Evolutionary conservation across 2,113 vertebrate species (phyloP).

Genomic region (Passer montanus): DNA sequence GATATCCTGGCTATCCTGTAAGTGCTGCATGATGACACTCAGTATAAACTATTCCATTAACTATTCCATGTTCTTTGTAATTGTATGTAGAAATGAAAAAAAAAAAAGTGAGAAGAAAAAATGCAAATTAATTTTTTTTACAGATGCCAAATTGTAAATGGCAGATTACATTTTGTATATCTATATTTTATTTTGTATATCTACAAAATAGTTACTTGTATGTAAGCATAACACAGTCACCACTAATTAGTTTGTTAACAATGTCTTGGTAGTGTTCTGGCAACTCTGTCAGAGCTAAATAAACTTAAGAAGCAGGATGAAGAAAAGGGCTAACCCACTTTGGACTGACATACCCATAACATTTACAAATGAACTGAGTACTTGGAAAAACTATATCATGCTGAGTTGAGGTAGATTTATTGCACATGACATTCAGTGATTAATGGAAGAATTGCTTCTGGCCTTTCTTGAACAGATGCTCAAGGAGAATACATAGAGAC

Average conservation of each 20-base stretch:
- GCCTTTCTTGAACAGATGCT: conserved; percentile 4
- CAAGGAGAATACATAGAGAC: neutral
- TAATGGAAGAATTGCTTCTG: conserved; percentile 14
- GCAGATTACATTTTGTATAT: neutral
- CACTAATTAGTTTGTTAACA: neutral
- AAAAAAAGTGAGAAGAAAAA: fast-evolving
- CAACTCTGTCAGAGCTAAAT: neutral
- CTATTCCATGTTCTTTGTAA: neutral
- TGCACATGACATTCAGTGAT: conserved; percentile 44
- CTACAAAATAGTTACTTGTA: neutral
- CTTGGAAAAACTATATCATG: conserved; percentile 33
- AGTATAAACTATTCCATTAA: neutral
- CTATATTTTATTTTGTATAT: neutral
- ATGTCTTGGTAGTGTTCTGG: neutral
- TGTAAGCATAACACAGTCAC: neutral
- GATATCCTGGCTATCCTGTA: neutral
- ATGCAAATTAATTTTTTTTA: neutral
- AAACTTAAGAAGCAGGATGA: neutral
- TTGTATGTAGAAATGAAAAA: neutral
- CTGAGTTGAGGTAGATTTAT: conserved; percentile 50
- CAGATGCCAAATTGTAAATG: neutral
- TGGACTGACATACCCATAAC: neutral
- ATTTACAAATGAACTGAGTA: conserved; percentile 40
- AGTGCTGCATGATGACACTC: neutral
- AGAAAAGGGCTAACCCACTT: neutral